A percentile compares a stretch with the other conserved stretches of the same genome.
phyloP scores from a whole-genome alignment of 2,113 vertebrate species.

The Rana temporaria region DNA sequence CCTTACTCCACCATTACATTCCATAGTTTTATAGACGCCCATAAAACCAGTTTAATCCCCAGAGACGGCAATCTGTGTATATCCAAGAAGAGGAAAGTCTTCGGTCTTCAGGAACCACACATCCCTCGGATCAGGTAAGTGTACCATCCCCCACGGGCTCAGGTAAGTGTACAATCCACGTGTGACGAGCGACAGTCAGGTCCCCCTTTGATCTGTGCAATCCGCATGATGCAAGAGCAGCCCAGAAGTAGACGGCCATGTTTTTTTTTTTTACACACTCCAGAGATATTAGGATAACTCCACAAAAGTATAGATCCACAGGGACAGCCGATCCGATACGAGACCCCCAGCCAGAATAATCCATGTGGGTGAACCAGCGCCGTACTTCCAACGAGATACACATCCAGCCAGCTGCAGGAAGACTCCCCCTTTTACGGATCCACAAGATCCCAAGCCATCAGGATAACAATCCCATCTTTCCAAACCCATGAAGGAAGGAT shows the following conservation, averaged over 20 bases:
- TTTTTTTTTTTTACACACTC: constrained; percentile 80
- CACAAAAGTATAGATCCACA: constrained; percentile 91
- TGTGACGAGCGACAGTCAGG: constrained; percentile 63
- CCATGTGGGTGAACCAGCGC: constrained; percentile 70
- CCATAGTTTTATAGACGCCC: constrained; percentile 15
- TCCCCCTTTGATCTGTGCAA: constrained; percentile 61
- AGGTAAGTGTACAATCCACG: constrained; percentile 80
- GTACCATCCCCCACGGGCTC: constrained; percentile 68
- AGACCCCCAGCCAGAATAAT: constrained; percentile 79
- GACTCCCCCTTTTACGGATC: constrained; percentile 80
- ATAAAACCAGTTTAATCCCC: constrained; percentile 76
- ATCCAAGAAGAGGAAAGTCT: constrained; percentile 73
- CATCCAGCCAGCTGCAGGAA: constrained; percentile 80
- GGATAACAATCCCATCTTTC: constrained; percentile 80
- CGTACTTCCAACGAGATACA: constrained; percentile 75
- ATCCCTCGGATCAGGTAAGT: too few species aligned
- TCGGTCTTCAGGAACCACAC: constrained; percentile 72
- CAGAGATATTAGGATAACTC: constrained; percentile 73
- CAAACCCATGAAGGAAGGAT: constrained; percentile 85
- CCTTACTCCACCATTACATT: constrained; percentile 7
- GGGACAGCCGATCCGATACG: constrained; percentile 73
- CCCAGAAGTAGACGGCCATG: constrained; percentile 71
- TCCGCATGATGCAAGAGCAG: constrained; percentile 74
- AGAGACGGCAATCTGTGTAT: constrained; percentile 71
- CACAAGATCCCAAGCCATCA: constrained; percentile 79